These are phyloP conservation scores for Eupithecia pulchellata DNA, from an alignment of 2,888 invertebrate genomes.

Conservation along the genomic window DNA sequence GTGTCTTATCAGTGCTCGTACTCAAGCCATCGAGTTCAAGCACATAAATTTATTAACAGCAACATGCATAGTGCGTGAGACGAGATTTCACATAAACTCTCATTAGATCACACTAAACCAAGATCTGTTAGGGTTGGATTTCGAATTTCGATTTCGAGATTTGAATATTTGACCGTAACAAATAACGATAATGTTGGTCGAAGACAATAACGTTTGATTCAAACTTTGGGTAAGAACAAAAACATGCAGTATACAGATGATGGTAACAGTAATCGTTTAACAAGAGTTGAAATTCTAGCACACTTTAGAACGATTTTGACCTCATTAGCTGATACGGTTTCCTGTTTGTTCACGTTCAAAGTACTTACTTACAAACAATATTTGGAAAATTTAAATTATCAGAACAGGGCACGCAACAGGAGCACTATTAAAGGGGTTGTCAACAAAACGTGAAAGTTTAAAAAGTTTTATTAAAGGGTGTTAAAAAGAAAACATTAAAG, in stretches of 20 bases:
- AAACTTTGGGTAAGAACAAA: background rate
- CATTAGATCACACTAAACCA: background rate
- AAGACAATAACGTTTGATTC: too few species aligned
- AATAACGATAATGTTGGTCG: too few species aligned
- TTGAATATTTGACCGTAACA: too few species aligned
- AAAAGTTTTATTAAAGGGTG: background rate
- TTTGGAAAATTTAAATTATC: constrained; percentile 18
- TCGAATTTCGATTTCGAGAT: too few species aligned
- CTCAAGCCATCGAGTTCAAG: background rate
- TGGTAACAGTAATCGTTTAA: background rate
- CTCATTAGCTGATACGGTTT: constrained; percentile 44
- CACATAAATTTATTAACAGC: background rate
- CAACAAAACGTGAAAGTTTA: background rate
- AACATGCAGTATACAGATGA: background rate
- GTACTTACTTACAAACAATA: constrained; percentile 28
- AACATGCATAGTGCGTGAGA: background rate
- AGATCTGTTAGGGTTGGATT: background rate
- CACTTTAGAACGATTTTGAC: constrained; percentile 31
- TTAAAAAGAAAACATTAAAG: background rate
- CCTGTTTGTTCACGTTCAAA: constrained; percentile 35
- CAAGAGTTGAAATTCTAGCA: constrained; percentile 11
- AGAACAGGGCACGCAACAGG: too few species aligned
- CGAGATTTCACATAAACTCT: background rate
- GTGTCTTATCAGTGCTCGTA: constrained; percentile 19
- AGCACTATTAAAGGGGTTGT: background rate